These are phyloP conservation scores for Isaurus tuberculatus DNA, from an alignment of 92 coral and sea anemone genomes.

Conservation along the genomic window DNA sequence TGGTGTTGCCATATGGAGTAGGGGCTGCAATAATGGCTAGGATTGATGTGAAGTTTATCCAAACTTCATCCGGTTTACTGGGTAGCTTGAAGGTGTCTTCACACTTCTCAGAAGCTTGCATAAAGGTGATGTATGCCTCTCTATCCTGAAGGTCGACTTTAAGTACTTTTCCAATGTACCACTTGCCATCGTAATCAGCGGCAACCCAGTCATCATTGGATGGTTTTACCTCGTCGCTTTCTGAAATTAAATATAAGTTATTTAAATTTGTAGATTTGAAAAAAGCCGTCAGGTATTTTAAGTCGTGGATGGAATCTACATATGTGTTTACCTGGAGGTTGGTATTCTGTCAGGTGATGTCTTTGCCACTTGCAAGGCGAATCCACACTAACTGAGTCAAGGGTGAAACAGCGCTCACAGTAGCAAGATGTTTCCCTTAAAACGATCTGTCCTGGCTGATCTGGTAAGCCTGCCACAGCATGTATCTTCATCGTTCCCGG, in stretches of 20 bases:
- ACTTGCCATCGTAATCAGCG: constrained; percentile 16
- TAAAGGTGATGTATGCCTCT: constrained; percentile 15
- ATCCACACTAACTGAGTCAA: not conserved
- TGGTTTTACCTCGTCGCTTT: constrained; percentile 2
- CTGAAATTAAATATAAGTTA: constrained; percentile 1
- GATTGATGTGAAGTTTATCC: constrained; percentile 21
- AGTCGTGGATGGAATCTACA: not conserved
- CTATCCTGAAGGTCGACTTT: constrained; percentile 7
- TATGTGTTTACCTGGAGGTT: constrained; percentile 9
- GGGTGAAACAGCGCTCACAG: constrained; percentile 50
- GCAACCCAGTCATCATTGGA: constrained; percentile 10
- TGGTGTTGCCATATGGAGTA: constrained; percentile 23
- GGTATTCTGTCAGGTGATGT: constrained; percentile 2
- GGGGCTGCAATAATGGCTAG: constrained; percentile 40
- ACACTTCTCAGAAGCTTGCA: constrained; percentile 6
- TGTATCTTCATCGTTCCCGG: constrained; percentile 64
- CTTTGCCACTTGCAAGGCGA: constrained; percentile 16
- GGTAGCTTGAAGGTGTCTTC: constrained; percentile 6
- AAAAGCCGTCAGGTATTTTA: constrained; percentile 3
- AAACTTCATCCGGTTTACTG: constrained; percentile 29
- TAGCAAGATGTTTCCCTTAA: constrained; percentile 57
- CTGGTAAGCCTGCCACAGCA: constrained; percentile 42
- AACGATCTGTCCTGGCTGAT: constrained; percentile 29
- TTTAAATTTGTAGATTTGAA: not conserved
- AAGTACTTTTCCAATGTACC: constrained; percentile 33